Base-by-base conservation (phyloP, 2,888 invertebrate genomes). In the Epirrhoe alternata region DNA sequence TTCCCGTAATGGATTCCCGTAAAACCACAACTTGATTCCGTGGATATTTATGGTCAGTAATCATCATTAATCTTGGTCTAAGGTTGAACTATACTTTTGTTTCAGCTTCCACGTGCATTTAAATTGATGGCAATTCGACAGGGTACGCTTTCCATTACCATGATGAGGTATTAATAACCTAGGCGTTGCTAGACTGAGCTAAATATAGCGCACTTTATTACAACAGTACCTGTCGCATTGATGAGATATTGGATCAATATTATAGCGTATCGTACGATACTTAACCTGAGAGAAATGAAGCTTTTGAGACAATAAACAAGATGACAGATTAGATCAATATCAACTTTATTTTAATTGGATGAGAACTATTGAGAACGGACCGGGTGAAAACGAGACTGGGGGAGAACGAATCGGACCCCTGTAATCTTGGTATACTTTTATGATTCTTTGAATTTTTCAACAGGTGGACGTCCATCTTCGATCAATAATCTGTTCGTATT, bases 111-210 rank as follows among this genome's bases (percentile, higher is more conserved):
- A 53, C 42, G 45, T 33, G 12, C 35, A 30, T 33, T 10, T 6
- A 38, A 53, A 53, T 24, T 14, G 30, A 16, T 16, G 38, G 54
- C 16, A 38, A 55, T 24, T 55, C 55, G 10, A 42, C 53, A 31
- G n/a, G 14, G 38, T 50, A 30, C 38, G 50, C 45, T 24, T 59
- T 38, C 64, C 54, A 64, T 59, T 59, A 55, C 38, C 59, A 33
- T 59, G 58, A 58, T 64, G 58, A 59, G 59, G 38, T 64, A 64
- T 59, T 64, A 59, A 64, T 64, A 58, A 49, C 35, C 45, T 59
- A 64, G 54, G 50, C 24, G 52, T 54, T 54, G 30, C 38, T 50
- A 17, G 58, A 53, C 59, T 38, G 53, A 58, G 35, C 45, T 58
- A 49, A 49, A 64, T 38, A 50, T 59, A 42, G 38, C 5, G 12